Conservation (phyloP, 1,140 invertebrate genomes). For the Solenopsis invicta region DNA sequence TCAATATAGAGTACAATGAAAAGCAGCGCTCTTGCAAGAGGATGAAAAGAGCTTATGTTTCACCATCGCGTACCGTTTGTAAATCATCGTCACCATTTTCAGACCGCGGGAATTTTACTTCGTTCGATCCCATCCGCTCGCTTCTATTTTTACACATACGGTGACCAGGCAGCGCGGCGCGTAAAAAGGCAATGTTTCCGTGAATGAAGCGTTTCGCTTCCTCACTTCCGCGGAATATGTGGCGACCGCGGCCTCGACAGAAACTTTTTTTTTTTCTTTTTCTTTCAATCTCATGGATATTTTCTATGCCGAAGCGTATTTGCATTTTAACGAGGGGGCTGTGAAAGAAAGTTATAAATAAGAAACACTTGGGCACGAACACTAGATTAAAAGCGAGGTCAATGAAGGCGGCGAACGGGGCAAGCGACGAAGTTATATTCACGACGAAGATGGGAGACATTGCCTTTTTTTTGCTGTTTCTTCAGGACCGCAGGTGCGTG, state of each 20-base stretch:
- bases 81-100: constrained; percentile 49
- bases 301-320: constrained; percentile 56
- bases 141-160: constrained; percentile 51
- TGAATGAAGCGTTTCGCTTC: constrained; percentile 39
- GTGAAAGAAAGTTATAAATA: constrained; percentile 58
- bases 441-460: constrained; percentile 5
- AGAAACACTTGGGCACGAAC: constrained; percentile 55
- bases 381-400: constrained; percentile 56
- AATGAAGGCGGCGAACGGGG: constrained; percentile 8
- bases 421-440: constrained; percentile 21
- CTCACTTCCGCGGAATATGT: constrained; percentile 49
- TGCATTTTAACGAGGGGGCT: constrained; percentile 63
- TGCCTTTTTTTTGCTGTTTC: constrained; percentile 25
- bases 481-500: neutral
- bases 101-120: constrained; percentile 42
- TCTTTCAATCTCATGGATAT: constrained; percentile 36
- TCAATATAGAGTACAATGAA: constrained; percentile 56
- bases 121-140: constrained; percentile 32
- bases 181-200: constrained; percentile 44
- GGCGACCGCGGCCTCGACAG: constrained; percentile 2
- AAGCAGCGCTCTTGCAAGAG: constrained; percentile 52
- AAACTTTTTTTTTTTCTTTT: constrained; percentile 27
- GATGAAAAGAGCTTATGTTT: constrained; percentile 57
- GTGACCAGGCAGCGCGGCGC: constrained; percentile 12
- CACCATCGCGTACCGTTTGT: constrained; percentile 48